phyloP scores from a whole-genome alignment of 2,797 vertebrate genomes.

The Dryobates pubescens region DNA sequence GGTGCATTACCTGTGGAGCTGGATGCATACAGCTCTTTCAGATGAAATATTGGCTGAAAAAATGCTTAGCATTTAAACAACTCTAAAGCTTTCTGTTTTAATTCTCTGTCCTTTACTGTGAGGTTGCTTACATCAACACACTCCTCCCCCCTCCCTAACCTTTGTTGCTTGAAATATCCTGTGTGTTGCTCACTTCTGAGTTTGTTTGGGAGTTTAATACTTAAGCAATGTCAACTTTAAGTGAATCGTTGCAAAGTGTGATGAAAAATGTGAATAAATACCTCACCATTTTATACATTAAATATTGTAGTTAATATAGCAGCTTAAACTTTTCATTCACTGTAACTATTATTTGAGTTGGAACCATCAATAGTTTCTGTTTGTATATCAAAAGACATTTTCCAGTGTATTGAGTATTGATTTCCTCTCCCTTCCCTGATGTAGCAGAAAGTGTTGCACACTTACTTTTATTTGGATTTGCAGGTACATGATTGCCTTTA shows the following conservation, averaged over 20 bases:
- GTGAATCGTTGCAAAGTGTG: background rate
- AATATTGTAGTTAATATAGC: background rate
- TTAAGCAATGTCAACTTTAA: background rate
- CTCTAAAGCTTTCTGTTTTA: background rate
- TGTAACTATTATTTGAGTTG: background rate
- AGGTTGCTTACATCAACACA: background rate
- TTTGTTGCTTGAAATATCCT: background rate
- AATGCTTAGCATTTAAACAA: background rate
- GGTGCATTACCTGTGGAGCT: background rate
- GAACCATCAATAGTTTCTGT: background rate
- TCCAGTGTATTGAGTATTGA: conserved; percentile 57
- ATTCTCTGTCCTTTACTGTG: background rate
- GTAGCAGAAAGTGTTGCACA: conserved; percentile 12
- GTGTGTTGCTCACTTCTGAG: background rate
- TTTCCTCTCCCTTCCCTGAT: background rate
- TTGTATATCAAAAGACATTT: conserved; percentile 47
- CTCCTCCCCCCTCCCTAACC: fast-evolving
- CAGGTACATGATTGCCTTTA: conserved; percentile 38
- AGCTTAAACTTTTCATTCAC: background rate
- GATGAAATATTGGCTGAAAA: background rate
- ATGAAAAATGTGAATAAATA: background rate
- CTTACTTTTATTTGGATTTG: conserved; percentile 55
- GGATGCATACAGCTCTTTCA: background rate
- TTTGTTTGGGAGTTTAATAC: background rate
- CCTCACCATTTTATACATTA: background rate